Evolutionary conservation across 2,888 invertebrate species (phyloP).

Genomic region (Epiperipatus broadwayi): DNA sequence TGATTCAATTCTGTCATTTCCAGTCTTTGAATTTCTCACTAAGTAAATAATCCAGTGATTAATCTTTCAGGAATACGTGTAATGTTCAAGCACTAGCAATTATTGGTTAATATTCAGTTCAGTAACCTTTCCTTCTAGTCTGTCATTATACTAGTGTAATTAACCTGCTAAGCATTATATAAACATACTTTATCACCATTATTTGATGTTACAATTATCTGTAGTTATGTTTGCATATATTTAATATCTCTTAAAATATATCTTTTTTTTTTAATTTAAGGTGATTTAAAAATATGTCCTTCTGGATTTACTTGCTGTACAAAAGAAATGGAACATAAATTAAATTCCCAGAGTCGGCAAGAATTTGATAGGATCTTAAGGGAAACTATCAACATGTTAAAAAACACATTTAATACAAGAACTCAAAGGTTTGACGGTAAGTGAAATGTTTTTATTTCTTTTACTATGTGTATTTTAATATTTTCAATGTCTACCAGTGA

Average conservation of each 20-base stretch:
- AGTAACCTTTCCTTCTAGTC: too few species aligned
- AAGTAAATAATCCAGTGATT: too few species aligned
- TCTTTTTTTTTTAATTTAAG: conserved; percentile 34
- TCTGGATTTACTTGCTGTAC: conserved; percentile 44
- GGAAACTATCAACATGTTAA: conserved; percentile 52
- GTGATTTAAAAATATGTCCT: conserved; percentile 30
- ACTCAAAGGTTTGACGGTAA: conserved; percentile 70
- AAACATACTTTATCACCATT: too few species aligned
- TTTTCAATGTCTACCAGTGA: not conserved
- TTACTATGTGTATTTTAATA: not conserved
- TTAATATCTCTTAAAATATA: not conserved
- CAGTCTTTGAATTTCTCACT: too few species aligned
- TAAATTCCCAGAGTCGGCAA: conserved; percentile 47
- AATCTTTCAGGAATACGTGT: too few species aligned
- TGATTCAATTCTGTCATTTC: too few species aligned
- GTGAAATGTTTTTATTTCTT: conserved; percentile 22
- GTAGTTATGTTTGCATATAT: conserved; percentile 4
- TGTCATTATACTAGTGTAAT: too few species aligned
- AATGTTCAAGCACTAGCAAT: too few species aligned
- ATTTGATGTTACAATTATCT: too few species aligned
- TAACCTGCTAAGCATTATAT: too few species aligned
- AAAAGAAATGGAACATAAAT: conserved; percentile 43
- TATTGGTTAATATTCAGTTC: too few species aligned
- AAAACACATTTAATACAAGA: conserved; percentile 50
- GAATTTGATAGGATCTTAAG: conserved; percentile 54